These are phyloP conservation scores for Hydrotaea cyrtoneurina DNA, from an alignment of 2,888 invertebrate genomes.

Conservation along the genomic window DNA sequence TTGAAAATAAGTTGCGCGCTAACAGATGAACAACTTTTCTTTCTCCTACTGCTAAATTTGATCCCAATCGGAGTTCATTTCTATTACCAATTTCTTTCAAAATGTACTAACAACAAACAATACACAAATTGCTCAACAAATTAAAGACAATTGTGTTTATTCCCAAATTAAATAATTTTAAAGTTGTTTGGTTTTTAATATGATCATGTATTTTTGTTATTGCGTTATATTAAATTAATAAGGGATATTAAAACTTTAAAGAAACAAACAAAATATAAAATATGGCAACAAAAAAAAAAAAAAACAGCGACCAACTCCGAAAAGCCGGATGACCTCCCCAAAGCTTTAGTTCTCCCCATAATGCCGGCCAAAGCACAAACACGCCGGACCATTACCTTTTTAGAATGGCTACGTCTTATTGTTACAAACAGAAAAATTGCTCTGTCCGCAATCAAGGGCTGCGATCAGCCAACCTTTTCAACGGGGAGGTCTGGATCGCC, in stretches of 20 bases:
- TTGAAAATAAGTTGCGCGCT: too few relatives aligned
- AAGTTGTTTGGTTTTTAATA: too few relatives aligned
- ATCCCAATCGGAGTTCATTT: too few relatives aligned
- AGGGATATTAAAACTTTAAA: not conserved
- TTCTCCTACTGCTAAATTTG: too few relatives aligned
- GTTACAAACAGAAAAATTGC: not conserved
- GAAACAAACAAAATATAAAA: not conserved
- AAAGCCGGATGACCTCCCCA: not conserved
- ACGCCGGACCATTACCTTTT: not conserved
- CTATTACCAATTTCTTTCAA: too few relatives aligned
- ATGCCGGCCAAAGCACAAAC: slow-evolving; percentile 9
- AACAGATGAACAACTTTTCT: too few relatives aligned
- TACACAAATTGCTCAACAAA: too few relatives aligned
- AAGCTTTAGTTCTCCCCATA: not conserved
- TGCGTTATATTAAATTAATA: too few relatives aligned
- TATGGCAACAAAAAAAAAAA: not conserved
- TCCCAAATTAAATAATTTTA: too few relatives aligned
- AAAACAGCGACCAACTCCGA: not conserved
- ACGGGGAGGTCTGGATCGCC: not conserved
- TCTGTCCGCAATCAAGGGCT: slow-evolving; percentile 20
- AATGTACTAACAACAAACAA: too few relatives aligned
- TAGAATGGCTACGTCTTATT: not conserved
- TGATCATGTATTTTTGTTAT: too few relatives aligned
- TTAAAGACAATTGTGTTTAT: too few relatives aligned
- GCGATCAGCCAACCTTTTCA: slow-evolving; percentile 19